These are phyloP conservation scores for Ailuropoda melanoleuca DNA, from an alignment of 2,113 vertebrate genomes.

Conservation along the genomic window DNA sequence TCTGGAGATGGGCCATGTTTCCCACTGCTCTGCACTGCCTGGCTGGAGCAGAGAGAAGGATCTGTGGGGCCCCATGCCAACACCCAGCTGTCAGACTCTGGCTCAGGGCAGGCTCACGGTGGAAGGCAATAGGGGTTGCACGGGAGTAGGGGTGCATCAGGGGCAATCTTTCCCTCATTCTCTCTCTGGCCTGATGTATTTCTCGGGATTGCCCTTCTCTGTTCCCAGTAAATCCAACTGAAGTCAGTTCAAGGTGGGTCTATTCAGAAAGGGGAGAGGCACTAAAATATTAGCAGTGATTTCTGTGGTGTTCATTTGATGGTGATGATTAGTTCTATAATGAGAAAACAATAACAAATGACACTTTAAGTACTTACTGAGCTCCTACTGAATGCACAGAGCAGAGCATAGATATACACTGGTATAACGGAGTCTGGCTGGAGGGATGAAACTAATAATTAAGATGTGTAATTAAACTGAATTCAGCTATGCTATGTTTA, in stretches of 20 bases:
- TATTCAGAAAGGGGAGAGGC: neutral
- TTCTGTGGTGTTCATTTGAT: neutral
- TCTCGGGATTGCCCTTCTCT: neutral
- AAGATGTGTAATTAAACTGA: neutral
- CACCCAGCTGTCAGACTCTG: neutral
- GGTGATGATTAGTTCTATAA: neutral
- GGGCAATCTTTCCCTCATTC: neutral
- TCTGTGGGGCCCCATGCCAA: neutral
- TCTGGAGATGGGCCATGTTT: neutral
- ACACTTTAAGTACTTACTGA: neutral
- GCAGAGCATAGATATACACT: neutral
- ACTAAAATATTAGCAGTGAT: neutral
- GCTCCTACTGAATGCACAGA: neutral
- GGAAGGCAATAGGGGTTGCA: neutral
- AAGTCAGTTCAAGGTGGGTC: neutral
- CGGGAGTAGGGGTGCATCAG: fast-evolving
- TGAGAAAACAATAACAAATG: neutral
- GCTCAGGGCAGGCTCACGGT: neutral
- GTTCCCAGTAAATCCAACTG: neutral
- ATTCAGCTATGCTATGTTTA: neutral
- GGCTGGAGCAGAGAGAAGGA: neutral
- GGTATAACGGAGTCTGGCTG: neutral
- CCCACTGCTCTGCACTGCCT: neutral
- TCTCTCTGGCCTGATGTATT: neutral
- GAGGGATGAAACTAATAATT: neutral